A percentile compares a stretch with the other conserved stretches of the same genome.
Evolutionary conservation across 2,113 vertebrate genomes (phyloP).

Genomic region (Anguilla japonica): DNA sequence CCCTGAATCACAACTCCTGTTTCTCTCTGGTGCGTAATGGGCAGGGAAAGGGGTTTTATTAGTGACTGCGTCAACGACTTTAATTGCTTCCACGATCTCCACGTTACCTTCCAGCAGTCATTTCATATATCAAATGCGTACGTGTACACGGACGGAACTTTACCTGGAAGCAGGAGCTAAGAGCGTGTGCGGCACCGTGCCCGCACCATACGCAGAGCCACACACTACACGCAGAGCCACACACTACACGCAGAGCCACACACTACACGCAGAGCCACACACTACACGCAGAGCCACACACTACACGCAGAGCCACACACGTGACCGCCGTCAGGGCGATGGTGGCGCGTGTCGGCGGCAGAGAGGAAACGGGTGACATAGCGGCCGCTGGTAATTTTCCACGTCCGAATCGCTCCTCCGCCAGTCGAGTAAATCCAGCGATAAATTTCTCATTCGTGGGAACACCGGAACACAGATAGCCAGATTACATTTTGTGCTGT

Average conservation of each 20-base stretch:
- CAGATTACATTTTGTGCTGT: constrained; percentile 59
- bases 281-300: not conserved
- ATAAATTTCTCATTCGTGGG: constrained; percentile 53
- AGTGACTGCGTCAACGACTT: not conserved
- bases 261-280: not conserved
- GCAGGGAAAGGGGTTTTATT: not conserved
- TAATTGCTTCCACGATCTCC: not conserved
- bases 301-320: not conserved
- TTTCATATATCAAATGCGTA: not conserved
- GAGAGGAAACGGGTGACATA: constrained; percentile 37
- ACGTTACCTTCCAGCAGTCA: not conserved
- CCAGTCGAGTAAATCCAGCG: constrained; percentile 54
- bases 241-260: not conserved
- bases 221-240: not conserved
- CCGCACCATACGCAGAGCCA: not conserved
- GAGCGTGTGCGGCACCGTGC: not conserved
- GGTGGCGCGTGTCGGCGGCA: constrained; percentile 17
- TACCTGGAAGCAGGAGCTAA: not conserved
- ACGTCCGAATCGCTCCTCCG: constrained; percentile 41
- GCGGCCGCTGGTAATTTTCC: constrained; percentile 58
- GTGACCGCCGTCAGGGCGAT: constrained; percentile 11
- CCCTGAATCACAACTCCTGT: not conserved
- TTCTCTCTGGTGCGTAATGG: not conserved
- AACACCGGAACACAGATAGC: constrained; percentile 46
- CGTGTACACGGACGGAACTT: not conserved